Conservation (phyloP, 1,140 invertebrate genomes). For the Rhysida immarginata region DNA sequence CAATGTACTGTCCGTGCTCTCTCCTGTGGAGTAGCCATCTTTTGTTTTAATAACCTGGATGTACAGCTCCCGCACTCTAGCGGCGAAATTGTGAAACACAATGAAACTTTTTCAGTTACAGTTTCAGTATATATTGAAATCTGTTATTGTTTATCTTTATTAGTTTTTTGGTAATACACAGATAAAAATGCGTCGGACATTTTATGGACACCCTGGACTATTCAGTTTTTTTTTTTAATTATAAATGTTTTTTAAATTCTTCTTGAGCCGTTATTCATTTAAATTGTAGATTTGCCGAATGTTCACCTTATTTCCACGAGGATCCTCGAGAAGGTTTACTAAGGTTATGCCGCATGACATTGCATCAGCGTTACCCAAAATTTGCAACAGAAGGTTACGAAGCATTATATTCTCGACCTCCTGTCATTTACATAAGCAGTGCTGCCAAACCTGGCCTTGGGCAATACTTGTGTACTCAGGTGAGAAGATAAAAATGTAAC, state of each 20-base stretch:
- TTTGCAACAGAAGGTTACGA: slow-evolving; percentile 65
- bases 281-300: slow-evolving; percentile 40
- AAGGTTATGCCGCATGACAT: slow-evolving; percentile 52
- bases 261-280: background rate
- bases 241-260: slow-evolving; percentile 1
- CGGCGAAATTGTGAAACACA: no score
- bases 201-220: no score
- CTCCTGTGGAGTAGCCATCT: no score
- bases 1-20: no score
- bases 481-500: no score
- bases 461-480: slow-evolving; percentile 60
- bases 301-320: slow-evolving; percentile 57
- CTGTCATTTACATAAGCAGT: slow-evolving; percentile 65
- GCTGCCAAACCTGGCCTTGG: slow-evolving; percentile 54
- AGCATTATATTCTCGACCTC: slow-evolving; percentile 52
- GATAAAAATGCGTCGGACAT: no score
- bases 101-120: no score
- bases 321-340: slow-evolving; percentile 60
- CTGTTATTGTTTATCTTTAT: no score
- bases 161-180: no score
- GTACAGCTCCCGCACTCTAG: no score
- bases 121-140: no score
- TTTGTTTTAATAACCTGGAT: no score
- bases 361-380: slow-evolving; percentile 63
- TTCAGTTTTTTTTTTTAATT: slow-evolving; percentile 1